Conservation (phyloP, 2,113 vertebrate species). For the Varanus komodoensis region DNA sequence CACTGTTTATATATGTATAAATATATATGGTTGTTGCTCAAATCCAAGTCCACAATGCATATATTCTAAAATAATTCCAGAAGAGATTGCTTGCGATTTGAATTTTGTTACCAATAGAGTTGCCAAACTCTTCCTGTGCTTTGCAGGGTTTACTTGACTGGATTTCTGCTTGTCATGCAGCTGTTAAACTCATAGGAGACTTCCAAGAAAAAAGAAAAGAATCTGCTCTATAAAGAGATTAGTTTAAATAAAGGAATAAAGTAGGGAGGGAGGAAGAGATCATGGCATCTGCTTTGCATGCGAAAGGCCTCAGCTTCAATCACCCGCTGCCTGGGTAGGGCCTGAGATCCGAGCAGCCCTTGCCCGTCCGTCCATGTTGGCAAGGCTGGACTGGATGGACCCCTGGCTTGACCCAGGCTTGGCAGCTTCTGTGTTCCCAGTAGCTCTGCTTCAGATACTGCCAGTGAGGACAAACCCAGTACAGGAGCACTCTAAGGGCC, state of each 20-base stretch:
- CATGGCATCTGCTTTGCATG: too few species aligned
- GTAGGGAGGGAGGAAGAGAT: too few species aligned
- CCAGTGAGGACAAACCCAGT: not conserved
- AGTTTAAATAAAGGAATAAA: constrained; percentile 62
- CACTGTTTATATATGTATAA: constrained; percentile 50
- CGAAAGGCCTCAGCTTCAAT: too few species aligned
- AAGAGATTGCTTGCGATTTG: not conserved
- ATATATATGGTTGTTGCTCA: not conserved
- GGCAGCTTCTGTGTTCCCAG: too few species aligned
- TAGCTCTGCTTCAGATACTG: not conserved
- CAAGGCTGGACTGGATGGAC: too few species aligned
- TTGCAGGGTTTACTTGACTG: not conserved
- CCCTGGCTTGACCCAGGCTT: too few species aligned
- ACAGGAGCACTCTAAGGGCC: not conserved
- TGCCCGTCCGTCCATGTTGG: too few species aligned
- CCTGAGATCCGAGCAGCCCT: too few species aligned
- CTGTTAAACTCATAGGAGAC: not conserved
- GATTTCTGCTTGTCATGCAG: not conserved
- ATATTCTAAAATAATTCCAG: constrained; percentile 5
- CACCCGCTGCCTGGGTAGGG: too few species aligned
- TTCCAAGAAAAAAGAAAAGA: not conserved
- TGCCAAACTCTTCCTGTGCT: not conserved
- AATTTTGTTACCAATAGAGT: not conserved
- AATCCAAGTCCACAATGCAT: not conserved
- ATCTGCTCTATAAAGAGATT: constrained; percentile 32